Percentiles rank a stretch among this genome's conserved stretches.
Conservation (phyloP, 2,113 vertebrate species). For the Odocoileus virginianus region DNA sequence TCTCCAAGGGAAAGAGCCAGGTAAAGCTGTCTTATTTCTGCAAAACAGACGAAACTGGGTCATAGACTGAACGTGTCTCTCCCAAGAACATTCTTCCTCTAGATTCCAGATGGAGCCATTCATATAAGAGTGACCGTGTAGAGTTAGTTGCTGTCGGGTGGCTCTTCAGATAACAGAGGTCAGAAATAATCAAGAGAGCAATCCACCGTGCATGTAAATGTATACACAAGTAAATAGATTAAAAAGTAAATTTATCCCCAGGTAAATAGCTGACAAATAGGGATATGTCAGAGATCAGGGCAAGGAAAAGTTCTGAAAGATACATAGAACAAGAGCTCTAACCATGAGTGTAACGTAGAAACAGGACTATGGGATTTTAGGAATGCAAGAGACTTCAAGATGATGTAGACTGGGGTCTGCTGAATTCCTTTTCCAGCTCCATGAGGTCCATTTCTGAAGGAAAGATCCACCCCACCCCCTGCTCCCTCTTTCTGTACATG, state of each 20-base stretch:
- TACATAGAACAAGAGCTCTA: not conserved
- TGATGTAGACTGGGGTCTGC: not conserved
- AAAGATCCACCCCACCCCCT: not conserved
- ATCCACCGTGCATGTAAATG: not conserved
- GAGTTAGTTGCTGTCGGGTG: not conserved
- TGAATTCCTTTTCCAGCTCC: not conserved
- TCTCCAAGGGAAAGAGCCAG: not conserved
- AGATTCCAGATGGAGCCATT: not conserved
- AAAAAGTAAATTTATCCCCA: not conserved
- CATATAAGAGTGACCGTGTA: not conserved
- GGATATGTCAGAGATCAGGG: not conserved
- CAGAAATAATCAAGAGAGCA: not conserved
- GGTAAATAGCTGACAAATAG: not conserved
- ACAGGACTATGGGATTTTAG: not conserved
- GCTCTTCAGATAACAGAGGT: not conserved
- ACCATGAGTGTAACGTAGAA: not conserved
- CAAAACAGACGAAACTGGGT: conserved; percentile 46
- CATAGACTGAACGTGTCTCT: not conserved
- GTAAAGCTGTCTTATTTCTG: conserved; percentile 31
- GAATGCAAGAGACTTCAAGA: not conserved
- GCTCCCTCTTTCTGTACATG: not conserved
- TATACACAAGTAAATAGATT: not conserved
- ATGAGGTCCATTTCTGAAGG: conserved; percentile 3
- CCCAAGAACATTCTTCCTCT: not conserved
- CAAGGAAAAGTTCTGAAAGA: not conserved